These are phyloP conservation scores for Cheilosia vulpina DNA, from an alignment of 2,888 invertebrate genomes.

Conservation along the genomic window DNA sequence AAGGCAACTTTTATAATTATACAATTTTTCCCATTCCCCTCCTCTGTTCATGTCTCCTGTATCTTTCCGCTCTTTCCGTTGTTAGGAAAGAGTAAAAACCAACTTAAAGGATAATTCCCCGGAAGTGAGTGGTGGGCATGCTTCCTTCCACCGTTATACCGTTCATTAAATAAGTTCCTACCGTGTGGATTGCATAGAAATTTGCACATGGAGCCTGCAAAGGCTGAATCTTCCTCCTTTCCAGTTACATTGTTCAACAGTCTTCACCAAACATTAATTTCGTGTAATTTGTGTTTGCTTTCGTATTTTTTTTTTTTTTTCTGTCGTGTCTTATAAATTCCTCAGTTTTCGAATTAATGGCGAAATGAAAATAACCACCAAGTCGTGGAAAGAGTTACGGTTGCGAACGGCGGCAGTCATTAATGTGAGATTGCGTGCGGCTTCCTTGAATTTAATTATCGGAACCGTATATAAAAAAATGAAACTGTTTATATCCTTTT, in stretches of 20 bases:
- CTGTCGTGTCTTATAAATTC: neutral
- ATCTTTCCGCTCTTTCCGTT: conserved; percentile 16
- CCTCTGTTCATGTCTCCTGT: neutral
- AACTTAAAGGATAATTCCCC: conserved; percentile 51
- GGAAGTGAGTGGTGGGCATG: conserved; percentile 13
- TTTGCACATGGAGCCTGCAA: neutral
- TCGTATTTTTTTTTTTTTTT: conserved; percentile 11
- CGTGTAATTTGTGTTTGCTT: conserved; percentile 38
- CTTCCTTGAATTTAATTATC: conserved; percentile 47
- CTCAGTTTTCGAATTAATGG: conserved; percentile 26
- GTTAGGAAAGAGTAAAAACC: conserved; percentile 55
- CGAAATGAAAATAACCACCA: conserved; percentile 38
- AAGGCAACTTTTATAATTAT: conserved; percentile 69
- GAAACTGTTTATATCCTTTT: conserved; percentile 14
- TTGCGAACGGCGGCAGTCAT: conserved; percentile 38
- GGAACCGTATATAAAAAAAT: conserved; percentile 29
- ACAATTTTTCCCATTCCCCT: conserved; percentile 33
- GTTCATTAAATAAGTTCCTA: conserved; percentile 3
- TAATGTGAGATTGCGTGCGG: conserved; percentile 55
- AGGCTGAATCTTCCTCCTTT: neutral
- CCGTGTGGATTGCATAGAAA: conserved; percentile 3
- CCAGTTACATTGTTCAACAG: conserved; percentile 10
- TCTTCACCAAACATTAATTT: conserved; percentile 42
- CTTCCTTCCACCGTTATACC: conserved; percentile 8
- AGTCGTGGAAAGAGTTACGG: neutral